Base-by-base conservation (phyloP, 2,797 vertebrate species). In the Muraenolepis orangiensis region DNA sequence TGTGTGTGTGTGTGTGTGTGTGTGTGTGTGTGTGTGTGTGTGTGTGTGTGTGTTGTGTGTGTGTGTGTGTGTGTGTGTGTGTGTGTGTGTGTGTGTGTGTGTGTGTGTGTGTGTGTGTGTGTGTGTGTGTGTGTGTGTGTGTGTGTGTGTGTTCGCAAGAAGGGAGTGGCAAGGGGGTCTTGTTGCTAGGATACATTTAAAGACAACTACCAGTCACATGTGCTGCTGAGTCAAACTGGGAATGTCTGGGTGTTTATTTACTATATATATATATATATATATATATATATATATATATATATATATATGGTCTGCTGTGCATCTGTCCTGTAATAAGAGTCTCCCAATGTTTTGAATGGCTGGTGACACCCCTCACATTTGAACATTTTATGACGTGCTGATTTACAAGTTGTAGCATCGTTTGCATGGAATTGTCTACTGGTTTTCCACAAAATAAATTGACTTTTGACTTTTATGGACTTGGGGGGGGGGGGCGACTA, bases 221-320 rank as follows among this genome's bases (percentile, higher is more conserved):
- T 80, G 57, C 32, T 80, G 57, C 32, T 78, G 74, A 84, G 86
- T 84, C 74, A 78, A 74, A 80, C 32, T 73, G 84, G 81, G 88
- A 90, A 88, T 88, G 85, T 81, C 64, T 72, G 18, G n/a, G n/a
- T n/a, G n/a, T n/a, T n/a, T n/a, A n/a, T n/a, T n/a, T 72, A 11
- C 36, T 40, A 40, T 40, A 40, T 40, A 38, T 38, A 38, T 38
- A 2, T 38, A 38, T 38, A 38, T 38, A 38, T 38, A 2, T 38
- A 38, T 38, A 38, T 38, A 38, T 14, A 36, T 74, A 40, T 69
- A 31, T 1, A 38, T 38, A 2, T 38, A 38, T 38, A 38, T 38
- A 38, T 14, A 36, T 74, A 40, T 69, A 31, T 1, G n/a, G 70
- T 31, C 64, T 68, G 67, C 78, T 14, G 18, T 66, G 14, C n/a